These are phyloP conservation scores for Lordiphosa collinella DNA, from an alignment of 1,140 invertebrate species.

Conservation along the genomic window DNA sequence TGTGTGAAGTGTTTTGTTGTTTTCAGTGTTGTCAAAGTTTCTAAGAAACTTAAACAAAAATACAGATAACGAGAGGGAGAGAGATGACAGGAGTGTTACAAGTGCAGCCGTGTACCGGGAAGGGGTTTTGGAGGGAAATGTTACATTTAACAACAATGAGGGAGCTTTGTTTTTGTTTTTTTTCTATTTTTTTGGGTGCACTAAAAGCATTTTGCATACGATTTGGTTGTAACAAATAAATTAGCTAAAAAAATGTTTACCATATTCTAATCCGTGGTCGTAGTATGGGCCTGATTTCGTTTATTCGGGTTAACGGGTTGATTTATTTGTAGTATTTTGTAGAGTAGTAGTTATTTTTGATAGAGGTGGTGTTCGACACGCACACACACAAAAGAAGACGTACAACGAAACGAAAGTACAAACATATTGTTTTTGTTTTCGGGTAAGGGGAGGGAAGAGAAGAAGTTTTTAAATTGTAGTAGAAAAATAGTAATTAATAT, in stretches of 20 bases:
- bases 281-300: slow-evolving; percentile 85
- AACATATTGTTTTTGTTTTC: slow-evolving; percentile 10
- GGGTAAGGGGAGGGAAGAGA: neutral
- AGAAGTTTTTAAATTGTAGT: slow-evolving; percentile 5
- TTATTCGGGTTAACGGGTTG: slow-evolving; percentile 21
- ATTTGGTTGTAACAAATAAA: slow-evolving; percentile 49
- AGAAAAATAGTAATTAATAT: slow-evolving; percentile 28
- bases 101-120: slow-evolving; percentile 33
- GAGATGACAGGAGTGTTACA: slow-evolving; percentile 17
- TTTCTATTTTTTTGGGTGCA: slow-evolving; percentile 23
- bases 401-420: slow-evolving; percentile 8
- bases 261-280: slow-evolving; percentile 94
- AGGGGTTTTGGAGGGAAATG: slow-evolving; percentile 6
- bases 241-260: slow-evolving; percentile 84
- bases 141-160: neutral
- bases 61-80: neutral
- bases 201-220: slow-evolving; percentile 51
- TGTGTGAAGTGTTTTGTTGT: slow-evolving; percentile 9
- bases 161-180: neutral
- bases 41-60: slow-evolving; percentile 31
- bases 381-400: slow-evolving; percentile 44
- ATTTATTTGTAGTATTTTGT: slow-evolving; percentile 18
- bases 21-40: slow-evolving; percentile 46
- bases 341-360: slow-evolving; percentile 44
- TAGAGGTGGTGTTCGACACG: slow-evolving; percentile 45